phyloP scores from a whole-genome alignment of 2,888 invertebrate species.

The Bursaphelenchus okinawaensis region DNA sequence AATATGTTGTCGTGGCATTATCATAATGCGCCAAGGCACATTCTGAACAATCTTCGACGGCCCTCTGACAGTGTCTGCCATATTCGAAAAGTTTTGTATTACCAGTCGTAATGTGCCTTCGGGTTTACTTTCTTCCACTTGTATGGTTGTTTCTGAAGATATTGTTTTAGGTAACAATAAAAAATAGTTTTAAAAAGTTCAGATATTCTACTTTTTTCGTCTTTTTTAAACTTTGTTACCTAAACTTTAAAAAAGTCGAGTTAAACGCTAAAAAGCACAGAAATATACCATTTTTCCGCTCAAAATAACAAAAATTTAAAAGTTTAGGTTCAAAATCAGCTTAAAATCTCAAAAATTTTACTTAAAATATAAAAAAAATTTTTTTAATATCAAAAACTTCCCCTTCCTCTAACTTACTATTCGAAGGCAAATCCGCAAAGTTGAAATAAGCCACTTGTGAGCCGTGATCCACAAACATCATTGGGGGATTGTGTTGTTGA shows the following conservation, averaged over 20 bases:
- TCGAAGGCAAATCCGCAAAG: slow-evolving; percentile 7
- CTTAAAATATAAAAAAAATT: not conserved
- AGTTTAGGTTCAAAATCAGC: not conserved
- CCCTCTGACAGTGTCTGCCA: slow-evolving; percentile 76
- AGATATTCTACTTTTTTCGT: too few species aligned
- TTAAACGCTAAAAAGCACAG: too few species aligned
- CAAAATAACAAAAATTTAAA: not conserved
- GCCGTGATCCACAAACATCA: not conserved
- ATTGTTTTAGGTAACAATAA: too few species aligned
- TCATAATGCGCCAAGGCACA: slow-evolving; percentile 75
- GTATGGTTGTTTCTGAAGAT: not conserved
- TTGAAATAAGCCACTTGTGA: not conserved
- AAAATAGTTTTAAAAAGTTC: too few species aligned
- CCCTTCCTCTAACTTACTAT: slow-evolving; percentile 2
- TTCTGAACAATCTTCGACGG: slow-evolving; percentile 87
- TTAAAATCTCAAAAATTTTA: not conserved
- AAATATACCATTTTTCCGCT: too few species aligned
- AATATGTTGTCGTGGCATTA: slow-evolving; percentile 58
- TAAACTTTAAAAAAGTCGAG: too few species aligned
- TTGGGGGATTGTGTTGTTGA: not conserved
- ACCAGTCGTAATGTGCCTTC: slow-evolving; percentile 86
- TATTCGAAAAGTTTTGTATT: slow-evolving; percentile 79
- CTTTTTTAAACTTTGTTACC: too few species aligned
- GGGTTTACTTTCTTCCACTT: slow-evolving; percentile 13
- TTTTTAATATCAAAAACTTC: too few species aligned